phyloP scores from a whole-genome alignment of 2,888 invertebrate genomes.

The Podotricha telesiphe region DNA sequence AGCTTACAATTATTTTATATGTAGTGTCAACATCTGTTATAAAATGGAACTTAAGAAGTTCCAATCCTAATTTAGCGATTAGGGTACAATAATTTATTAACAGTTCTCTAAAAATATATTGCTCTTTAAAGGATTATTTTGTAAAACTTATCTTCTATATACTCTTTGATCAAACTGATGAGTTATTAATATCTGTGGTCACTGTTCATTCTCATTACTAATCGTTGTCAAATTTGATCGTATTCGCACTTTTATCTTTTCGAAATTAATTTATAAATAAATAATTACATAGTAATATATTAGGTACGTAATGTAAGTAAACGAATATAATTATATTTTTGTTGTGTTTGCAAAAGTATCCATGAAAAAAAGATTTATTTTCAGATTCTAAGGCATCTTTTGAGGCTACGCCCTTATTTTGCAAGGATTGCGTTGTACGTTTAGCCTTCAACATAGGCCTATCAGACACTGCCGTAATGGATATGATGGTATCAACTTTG shows the following conservation, averaged over 20 bases:
- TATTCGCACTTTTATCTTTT: not conserved
- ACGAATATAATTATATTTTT: not conserved
- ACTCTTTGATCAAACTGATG: not conserved
- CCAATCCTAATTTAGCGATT: too few relatives aligned
- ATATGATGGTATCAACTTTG: slow-evolving; percentile 96
- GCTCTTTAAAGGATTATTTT: too few relatives aligned
- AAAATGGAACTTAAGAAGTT: too few relatives aligned
- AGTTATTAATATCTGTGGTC: not conserved
- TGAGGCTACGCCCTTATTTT: slow-evolving; percentile 77
- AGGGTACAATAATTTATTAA: too few relatives aligned
- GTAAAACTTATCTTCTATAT: not conserved
- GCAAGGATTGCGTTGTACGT: slow-evolving; percentile 61
- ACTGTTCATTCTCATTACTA: not conserved
- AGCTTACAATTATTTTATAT: too few relatives aligned
- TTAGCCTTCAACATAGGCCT: slow-evolving; percentile 90
- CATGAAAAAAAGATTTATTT: slow-evolving; percentile 8
- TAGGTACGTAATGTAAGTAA: slow-evolving; percentile 18
- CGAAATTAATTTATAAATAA: slow-evolving; percentile 13
- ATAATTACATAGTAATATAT: not conserved
- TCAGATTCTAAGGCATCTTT: slow-evolving; percentile 38
- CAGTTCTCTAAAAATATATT: too few relatives aligned
- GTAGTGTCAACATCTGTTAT: too few relatives aligned
- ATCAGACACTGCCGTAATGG: slow-evolving; percentile 94
- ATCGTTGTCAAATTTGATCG: slow-evolving; percentile 13
- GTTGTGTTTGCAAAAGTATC: too few relatives aligned